Percentiles rank a stretch among this genome's conserved stretches.
These are phyloP conservation scores for Anolis apletophallus DNA, from an alignment of 2,797 vertebrate species.

Conservation along the genomic window DNA sequence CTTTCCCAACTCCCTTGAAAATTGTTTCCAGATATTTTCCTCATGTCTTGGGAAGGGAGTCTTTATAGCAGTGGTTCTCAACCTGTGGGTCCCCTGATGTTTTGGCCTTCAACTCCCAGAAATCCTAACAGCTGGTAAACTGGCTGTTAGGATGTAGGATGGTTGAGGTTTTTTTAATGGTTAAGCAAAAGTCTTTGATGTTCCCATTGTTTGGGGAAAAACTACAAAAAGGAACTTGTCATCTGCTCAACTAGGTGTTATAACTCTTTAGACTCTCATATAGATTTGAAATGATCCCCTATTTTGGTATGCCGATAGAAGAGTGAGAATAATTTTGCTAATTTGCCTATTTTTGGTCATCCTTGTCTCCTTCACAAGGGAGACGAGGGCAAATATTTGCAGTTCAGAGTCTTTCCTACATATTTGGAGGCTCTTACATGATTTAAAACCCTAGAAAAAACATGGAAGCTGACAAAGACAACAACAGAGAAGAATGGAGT, in stretches of 20 bases:
- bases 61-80: too few relatives aligned
- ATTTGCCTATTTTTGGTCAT: too few relatives aligned
- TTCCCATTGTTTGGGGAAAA: background rate
- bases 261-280: too few relatives aligned
- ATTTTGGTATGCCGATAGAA: background rate
- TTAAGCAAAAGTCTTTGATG: background rate
- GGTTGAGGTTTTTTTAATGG: too few relatives aligned
- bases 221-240: background rate
- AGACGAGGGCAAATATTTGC: background rate
- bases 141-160: too few relatives aligned
- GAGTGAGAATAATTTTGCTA: background rate
- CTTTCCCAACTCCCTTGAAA: too few relatives aligned
- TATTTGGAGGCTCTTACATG: background rate
- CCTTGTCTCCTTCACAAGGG: background rate
- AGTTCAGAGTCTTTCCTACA: background rate
- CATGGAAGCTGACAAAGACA: background rate
- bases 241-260: background rate
- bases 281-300: background rate
- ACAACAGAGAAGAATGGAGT: background rate
- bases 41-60: too few relatives aligned
- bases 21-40: too few relatives aligned
- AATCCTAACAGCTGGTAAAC: too few relatives aligned
- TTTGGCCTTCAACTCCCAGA: too few relatives aligned
- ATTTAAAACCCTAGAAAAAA: slow-evolving; percentile 2
- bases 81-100: too few relatives aligned